A percentile compares a stretch with the other conserved stretches of the same genome.
Conservation (phyloP, 2,797 vertebrate genomes). For the Rhabdophis nuchalis region DNA sequence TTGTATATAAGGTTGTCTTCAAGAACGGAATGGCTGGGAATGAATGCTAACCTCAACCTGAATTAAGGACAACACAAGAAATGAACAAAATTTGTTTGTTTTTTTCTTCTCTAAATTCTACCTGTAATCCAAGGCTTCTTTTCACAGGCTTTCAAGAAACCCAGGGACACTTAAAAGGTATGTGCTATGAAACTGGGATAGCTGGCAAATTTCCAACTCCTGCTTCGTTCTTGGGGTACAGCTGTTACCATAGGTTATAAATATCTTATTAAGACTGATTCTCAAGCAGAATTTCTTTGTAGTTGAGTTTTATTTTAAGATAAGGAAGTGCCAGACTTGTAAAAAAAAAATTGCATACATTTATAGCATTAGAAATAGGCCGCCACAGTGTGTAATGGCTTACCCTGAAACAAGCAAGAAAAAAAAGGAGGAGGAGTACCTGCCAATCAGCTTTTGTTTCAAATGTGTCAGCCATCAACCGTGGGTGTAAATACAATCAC, state of each 20-base stretch:
- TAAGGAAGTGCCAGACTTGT: not conserved
- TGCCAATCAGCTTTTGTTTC: conserved; percentile 35
- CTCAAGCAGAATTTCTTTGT: not conserved
- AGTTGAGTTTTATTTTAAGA: not conserved
- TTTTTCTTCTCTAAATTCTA: not conserved
- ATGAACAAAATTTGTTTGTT: not conserved
- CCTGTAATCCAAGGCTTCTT: not conserved
- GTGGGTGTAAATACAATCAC: conserved; percentile 39
- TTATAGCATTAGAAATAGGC: not conserved
- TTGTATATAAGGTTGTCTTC: not conserved
- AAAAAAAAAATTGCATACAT: not conserved
- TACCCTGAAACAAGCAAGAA: not conserved
- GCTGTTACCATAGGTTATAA: not conserved
- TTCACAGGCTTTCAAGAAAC: not conserved
- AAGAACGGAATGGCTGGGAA: not conserved
- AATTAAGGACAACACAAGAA: not conserved
- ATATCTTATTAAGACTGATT: not conserved
- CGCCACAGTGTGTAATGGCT: conserved; percentile 3
- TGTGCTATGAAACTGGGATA: not conserved
- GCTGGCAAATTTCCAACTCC: not conserved
- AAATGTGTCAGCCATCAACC: conserved; percentile 22
- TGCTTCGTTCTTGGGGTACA: not conserved
- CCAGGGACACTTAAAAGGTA: not conserved
- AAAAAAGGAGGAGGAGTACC: not conserved
- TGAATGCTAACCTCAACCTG: not conserved